These are phyloP conservation scores for Uria lomvia DNA, from an alignment of 2,113 vertebrate species.

Conservation along the genomic window DNA sequence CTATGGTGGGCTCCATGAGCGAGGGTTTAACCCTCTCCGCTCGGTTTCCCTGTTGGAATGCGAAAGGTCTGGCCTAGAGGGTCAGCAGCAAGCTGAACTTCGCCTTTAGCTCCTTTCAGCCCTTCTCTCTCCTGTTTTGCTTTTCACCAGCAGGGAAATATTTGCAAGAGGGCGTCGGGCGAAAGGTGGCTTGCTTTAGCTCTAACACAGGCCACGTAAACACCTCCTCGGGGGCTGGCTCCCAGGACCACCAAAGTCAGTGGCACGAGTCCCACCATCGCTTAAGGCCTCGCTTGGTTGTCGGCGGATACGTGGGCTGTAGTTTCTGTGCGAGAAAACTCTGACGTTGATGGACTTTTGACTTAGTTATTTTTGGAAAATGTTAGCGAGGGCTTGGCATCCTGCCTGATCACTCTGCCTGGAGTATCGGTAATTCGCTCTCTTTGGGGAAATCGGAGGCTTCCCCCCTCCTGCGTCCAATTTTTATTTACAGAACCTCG, in stretches of 20 bases:
- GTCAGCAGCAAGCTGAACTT: background rate
- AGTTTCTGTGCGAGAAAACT: background rate
- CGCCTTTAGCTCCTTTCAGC: background rate
- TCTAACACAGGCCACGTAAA: background rate
- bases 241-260: background rate
- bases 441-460: background rate
- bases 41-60: background rate
- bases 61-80: background rate
- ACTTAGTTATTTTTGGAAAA: background rate
- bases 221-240: background rate
- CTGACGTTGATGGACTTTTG: background rate
- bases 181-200: background rate
- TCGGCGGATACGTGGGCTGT: rapidly evolving
- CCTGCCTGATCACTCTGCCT: background rate
- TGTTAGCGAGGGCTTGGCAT: background rate
- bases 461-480: background rate
- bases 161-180: background rate
- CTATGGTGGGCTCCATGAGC: background rate
- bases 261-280: rapidly evolving
- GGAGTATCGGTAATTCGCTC: rapidly evolving
- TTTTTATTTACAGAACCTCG: background rate
- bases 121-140: background rate
- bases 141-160: background rate
- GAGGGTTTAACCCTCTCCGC: background rate
- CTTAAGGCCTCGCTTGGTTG: background rate